Percentiles rank a stretch among this genome's conserved stretches.
Evolutionary conservation across 1,140 invertebrate species (phyloP).

Genomic region (Microplitis demolitor): DNA sequence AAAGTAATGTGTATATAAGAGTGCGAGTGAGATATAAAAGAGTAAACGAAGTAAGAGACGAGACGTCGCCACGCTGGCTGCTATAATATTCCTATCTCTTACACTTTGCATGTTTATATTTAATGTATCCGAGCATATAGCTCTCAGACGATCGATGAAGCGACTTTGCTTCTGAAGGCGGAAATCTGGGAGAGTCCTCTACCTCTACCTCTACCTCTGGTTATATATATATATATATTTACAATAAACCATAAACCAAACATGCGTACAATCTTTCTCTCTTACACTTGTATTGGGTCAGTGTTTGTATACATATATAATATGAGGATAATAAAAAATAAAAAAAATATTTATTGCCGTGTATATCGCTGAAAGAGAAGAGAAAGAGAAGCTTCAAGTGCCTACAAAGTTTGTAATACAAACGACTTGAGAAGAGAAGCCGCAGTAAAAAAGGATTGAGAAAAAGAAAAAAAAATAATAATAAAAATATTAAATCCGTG

Average conservation of each 20-base stretch:
- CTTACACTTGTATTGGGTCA: too few relatives aligned
- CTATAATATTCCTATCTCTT: too few relatives aligned
- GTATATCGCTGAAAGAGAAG: constrained; percentile 17
- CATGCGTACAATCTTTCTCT: not conserved
- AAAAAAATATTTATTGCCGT: constrained; percentile 29
- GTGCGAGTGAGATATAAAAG: too few relatives aligned
- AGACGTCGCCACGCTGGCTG: too few relatives aligned
- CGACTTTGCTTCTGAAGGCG: too few relatives aligned
- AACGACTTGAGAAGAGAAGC: constrained; percentile 21
- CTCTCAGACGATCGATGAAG: too few relatives aligned
- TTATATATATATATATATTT: not conserved
- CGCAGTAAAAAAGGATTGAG: not conserved
- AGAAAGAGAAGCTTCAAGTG: constrained; percentile 15
- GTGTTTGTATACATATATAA: not conserved
- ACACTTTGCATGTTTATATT: too few relatives aligned
- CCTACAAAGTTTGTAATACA: constrained; percentile 35
- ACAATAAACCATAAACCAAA: constrained; percentile 3
- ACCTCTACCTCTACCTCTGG: too few relatives aligned
- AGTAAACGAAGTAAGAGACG: too few relatives aligned
- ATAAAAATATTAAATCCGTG: constrained; percentile 21
- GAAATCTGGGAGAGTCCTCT: too few relatives aligned
- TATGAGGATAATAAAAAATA: constrained; percentile 6
- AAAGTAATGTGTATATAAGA: too few relatives aligned
- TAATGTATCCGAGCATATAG: too few relatives aligned
- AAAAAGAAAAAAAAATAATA: not conserved